Evolutionary conservation across 2,113 vertebrate species (phyloP).

Genomic region (Falco punctatus): DNA sequence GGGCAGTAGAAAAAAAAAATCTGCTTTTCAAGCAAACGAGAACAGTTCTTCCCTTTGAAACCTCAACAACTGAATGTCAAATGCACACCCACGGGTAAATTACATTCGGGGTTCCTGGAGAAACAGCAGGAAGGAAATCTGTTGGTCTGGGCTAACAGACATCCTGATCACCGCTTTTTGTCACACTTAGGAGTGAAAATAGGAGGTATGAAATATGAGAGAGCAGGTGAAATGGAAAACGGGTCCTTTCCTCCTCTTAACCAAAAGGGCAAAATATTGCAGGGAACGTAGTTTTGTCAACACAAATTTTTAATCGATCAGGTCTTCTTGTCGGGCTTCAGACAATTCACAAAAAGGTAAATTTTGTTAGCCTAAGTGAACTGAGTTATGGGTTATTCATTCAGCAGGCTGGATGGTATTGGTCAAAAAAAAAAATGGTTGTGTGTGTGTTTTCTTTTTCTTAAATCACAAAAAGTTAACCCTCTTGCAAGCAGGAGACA

Average conservation of each 20-base stretch:
- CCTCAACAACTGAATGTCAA: not conserved
- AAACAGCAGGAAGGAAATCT: constrained; percentile 34
- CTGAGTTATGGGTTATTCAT: not conserved
- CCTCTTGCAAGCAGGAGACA: not conserved
- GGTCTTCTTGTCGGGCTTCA: not conserved
- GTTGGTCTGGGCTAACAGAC: not conserved
- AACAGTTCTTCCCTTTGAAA: constrained; percentile 12
- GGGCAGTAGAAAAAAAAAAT: not conserved
- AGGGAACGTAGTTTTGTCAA: not conserved
- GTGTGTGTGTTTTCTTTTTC: too few relatives aligned
- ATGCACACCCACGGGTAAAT: not conserved
- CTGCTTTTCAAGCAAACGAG: not conserved
- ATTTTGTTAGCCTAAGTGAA: not conserved
- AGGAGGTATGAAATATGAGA: not conserved
- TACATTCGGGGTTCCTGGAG: not conserved
- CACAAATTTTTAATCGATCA: not conserved
- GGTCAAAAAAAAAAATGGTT: not conserved
- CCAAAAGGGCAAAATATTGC: not conserved
- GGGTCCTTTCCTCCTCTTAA: not conserved
- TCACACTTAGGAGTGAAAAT: not conserved
- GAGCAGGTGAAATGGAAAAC: not conserved
- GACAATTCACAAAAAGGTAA: not conserved
- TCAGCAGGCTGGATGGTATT: not conserved
- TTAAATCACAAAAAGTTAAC: not conserved
- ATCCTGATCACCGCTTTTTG: not conserved